A percentile compares a stretch with the other conserved stretches of the same genome.
phyloP scores from a whole-genome alignment of 1,140 invertebrate genomes.

The Phymastichus coffea region DNA sequence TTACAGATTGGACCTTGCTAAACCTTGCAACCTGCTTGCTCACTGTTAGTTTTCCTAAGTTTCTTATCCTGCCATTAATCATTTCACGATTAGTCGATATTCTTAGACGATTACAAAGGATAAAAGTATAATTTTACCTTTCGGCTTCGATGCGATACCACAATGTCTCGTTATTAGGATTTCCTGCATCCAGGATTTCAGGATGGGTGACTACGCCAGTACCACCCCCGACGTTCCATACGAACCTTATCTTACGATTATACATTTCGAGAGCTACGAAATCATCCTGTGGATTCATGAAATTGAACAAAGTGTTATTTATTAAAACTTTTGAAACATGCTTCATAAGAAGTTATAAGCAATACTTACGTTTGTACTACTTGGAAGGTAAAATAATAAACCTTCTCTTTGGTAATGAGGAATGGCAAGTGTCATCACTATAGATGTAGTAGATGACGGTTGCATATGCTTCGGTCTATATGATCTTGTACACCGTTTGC shows the following conservation, averaged over 20 bases:
- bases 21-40: constrained; percentile 50
- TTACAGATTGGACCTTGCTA: constrained; percentile 44
- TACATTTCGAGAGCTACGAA: constrained; percentile 80
- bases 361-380: constrained; percentile 58
- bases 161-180: constrained; percentile 62
- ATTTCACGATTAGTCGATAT: neutral
- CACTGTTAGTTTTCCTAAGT: constrained; percentile 61
- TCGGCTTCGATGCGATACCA: constrained; percentile 76
- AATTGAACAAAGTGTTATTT: neutral
- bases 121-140: constrained; percentile 55
- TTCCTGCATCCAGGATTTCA: constrained; percentile 58
- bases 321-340: neutral
- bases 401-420: constrained; percentile 63
- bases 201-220: constrained; percentile 66
- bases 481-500: constrained; percentile 71
- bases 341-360: neutral
- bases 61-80: constrained; percentile 48
- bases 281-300: constrained; percentile 55
- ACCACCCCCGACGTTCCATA: constrained; percentile 77
- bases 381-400: constrained; percentile 68
- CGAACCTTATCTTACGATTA: constrained; percentile 70
- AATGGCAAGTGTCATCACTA: constrained; percentile 69
- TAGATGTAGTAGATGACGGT: constrained; percentile 69
- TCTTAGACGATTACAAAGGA: constrained; percentile 34
- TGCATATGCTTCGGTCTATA: constrained; percentile 66